These are phyloP conservation scores for Ganaspis sp. DNA, from an alignment of 1,140 invertebrate species.

Conservation along the genomic window DNA sequence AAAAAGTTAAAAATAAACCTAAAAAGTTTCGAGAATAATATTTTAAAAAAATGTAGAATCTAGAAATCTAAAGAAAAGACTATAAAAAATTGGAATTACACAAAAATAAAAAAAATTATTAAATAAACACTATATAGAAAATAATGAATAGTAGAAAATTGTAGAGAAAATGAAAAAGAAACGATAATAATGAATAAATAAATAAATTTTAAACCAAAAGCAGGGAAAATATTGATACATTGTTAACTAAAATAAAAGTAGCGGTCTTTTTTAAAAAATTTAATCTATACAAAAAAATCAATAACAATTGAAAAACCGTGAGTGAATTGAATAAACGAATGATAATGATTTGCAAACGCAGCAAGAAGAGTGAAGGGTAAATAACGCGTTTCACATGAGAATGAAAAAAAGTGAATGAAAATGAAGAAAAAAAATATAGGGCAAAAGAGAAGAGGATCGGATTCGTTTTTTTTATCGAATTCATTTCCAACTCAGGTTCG, in stretches of 20 bases:
- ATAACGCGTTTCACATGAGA: slow-evolving; percentile 43
- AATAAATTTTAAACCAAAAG: no score
- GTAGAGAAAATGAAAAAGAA: no score
- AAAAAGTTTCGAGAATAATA: no score
- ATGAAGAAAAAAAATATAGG: slow-evolving; percentile 36
- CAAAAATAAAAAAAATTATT: no score
- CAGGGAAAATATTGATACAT: background rate
- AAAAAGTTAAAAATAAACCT: no score
- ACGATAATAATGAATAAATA: no score
- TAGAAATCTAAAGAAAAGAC: no score
- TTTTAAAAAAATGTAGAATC: no score
- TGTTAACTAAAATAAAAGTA: background rate
- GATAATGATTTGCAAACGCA: background rate
- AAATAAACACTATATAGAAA: no score
- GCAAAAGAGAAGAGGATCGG: slow-evolving; percentile 1
- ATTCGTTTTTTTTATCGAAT: slow-evolving; percentile 19
- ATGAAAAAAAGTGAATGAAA: background rate
- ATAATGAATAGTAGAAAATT: no score
- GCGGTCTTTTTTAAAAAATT: background rate
- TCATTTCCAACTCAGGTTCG: background rate
- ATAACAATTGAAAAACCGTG: background rate
- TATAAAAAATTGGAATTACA: no score
- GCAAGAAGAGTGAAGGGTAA: slow-evolving; percentile 30
- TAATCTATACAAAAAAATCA: background rate
- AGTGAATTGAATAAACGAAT: slow-evolving; percentile 1